phyloP scores from a whole-genome alignment of 2,797 vertebrate genomes.

The Acanthopagrus latus region DNA sequence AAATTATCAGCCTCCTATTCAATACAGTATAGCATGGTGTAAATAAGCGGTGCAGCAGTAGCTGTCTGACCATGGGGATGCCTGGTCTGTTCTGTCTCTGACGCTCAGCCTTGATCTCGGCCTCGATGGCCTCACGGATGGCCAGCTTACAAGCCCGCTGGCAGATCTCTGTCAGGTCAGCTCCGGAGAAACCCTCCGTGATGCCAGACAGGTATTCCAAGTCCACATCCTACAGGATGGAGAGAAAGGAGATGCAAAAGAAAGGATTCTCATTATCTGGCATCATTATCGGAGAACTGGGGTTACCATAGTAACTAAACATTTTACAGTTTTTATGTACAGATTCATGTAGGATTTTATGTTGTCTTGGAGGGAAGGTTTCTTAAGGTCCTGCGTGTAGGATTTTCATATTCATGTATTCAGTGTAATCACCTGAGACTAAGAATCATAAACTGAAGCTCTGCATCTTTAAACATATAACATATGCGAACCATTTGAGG shows the following conservation, averaged over 20 bases:
- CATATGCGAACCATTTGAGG: too few species aligned
- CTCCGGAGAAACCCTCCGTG: slow-evolving; percentile 87
- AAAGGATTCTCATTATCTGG: not conserved
- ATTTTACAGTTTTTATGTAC: not conserved
- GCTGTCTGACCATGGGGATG: slow-evolving; percentile 80
- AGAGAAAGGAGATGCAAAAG: slow-evolving; percentile 1
- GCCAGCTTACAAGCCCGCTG: slow-evolving; percentile 87
- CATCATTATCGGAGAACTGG: not conserved
- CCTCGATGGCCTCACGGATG: slow-evolving; percentile 86
- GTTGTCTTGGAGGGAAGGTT: not conserved
- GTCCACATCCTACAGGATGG: slow-evolving; percentile 80
- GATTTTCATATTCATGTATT: too few species aligned
- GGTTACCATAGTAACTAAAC: not conserved
- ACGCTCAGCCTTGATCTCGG: slow-evolving; percentile 83
- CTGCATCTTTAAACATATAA: not conserved
- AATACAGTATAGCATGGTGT: not conserved
- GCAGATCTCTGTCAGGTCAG: slow-evolving; percentile 88
- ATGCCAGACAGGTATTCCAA: slow-evolving; percentile 82
- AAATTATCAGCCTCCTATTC: not conserved
- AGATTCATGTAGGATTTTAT: not conserved
- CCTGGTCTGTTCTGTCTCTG: slow-evolving; percentile 78
- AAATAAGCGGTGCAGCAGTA: not conserved
- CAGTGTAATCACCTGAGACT: too few species aligned
- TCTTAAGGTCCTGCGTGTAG: too few species aligned
- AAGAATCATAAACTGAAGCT: too few species aligned